Base-by-base conservation (phyloP, 1,140 invertebrate genomes). In the Forficula auricularia region DNA sequence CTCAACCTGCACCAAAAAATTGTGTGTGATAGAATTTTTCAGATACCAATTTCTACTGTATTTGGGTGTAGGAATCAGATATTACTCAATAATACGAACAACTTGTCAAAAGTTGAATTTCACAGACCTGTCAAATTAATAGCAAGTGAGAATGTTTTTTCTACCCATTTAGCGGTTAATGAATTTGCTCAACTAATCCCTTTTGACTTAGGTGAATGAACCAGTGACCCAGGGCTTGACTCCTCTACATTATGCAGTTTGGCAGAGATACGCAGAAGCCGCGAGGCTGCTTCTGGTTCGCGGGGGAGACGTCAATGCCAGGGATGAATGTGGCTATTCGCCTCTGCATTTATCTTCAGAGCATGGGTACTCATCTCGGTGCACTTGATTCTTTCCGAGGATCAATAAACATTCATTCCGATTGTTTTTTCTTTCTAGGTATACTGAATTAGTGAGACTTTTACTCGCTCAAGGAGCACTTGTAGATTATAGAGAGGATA, bases 221-320 rank as follows among this genome's bases (percentile, higher is more conserved):
- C 69, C 75, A 12, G 77, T 80, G 12, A 79, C 77, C 3, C 76
- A 83, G 60, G 87, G 86, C 6, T 63, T 92, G 19, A 71, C 78
- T 37, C 86, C 88, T 0, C 61, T 94, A n/a, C 88, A 92, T 58
- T 94, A 92, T 58, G 87, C 87, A 0, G 82, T 87, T 36, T 91
- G 85, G 75, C 80, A 86, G 54, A 63, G 71, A 7, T 46, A 46
- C 19, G 16, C 73, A 22, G 84, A 87, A 53, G 85, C 84, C 0
- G 79, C 82, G 0, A 71, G 78, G 33, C 60, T 85, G 30, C 62
- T 86, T 22, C 62, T 86, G 20, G 79, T 83, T 1, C 59, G 81
- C 31, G 82, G 81, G 9, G 78, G 79, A 48, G 80, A 86, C 56
- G 79, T 90, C 13, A 77, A 91, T 61, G 79, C 80, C 0, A 72